Conservation (phyloP, 2,797 vertebrate genomes). For the Lepus oiostolus region DNA sequence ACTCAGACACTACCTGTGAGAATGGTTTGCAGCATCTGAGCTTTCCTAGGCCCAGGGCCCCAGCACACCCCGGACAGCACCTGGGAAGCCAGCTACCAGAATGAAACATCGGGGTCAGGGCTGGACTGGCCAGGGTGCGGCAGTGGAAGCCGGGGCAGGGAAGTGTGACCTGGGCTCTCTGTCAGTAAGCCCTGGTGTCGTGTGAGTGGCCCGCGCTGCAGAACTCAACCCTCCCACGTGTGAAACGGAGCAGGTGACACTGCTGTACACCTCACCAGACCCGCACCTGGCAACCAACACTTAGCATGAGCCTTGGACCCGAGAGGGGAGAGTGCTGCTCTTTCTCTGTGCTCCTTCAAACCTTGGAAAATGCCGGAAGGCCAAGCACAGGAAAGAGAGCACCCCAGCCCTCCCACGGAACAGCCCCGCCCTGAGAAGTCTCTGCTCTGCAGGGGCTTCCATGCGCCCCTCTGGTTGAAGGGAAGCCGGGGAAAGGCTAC, state of each 20-base stretch:
- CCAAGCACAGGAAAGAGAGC: constrained; percentile 13
- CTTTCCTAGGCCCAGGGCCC: background rate
- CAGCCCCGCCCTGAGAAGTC: background rate
- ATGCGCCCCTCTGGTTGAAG: background rate
- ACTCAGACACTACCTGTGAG: background rate
- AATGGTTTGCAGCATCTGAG: background rate
- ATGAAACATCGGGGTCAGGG: background rate
- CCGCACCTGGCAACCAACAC: background rate
- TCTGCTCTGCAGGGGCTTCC: background rate
- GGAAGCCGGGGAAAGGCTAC: constrained; percentile 57
- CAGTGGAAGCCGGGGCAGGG: background rate
- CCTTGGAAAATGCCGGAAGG: constrained; percentile 40
- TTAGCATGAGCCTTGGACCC: background rate
- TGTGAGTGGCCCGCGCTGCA: background rate
- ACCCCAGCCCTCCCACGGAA: constrained; percentile 6
- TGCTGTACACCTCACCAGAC: background rate
- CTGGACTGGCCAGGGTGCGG: background rate
- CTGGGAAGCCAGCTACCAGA: background rate
- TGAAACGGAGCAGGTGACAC: background rate
- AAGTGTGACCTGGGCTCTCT: background rate
- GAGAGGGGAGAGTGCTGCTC: background rate
- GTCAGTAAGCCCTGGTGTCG: background rate
- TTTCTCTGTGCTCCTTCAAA: constrained; percentile 55
- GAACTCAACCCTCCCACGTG: background rate
- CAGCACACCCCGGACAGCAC: background rate